Conservation (phyloP, 2,888 invertebrate genomes). For the Tolmerus cingulatus region DNA sequence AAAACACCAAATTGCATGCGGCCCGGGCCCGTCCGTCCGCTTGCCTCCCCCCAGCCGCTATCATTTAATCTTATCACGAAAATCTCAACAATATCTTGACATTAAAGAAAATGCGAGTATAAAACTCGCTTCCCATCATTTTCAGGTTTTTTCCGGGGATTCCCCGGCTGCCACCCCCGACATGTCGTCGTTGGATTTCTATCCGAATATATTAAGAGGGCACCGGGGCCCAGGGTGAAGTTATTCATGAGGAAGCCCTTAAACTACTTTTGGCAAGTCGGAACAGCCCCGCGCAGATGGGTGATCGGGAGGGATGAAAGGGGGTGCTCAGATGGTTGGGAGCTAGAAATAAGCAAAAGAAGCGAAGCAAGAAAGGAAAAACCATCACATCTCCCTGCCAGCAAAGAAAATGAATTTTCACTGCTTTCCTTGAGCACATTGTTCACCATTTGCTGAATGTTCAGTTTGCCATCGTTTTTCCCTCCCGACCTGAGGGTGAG, state of each 20-base stretch:
- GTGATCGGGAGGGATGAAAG: neutral
- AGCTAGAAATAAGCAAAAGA: neutral
- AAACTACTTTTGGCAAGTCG: slow-evolving; percentile 52
- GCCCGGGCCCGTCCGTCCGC: neutral
- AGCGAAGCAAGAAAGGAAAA: slow-evolving; percentile 9
- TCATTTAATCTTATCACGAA: slow-evolving; percentile 40
- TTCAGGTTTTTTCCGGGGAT: neutral
- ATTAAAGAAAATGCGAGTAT: slow-evolving; percentile 40
- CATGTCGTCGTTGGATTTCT: slow-evolving; percentile 20
- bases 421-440: slow-evolving; percentile 40
- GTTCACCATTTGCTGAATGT: slow-evolving; percentile 40
- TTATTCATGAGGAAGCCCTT: slow-evolving; percentile 47
- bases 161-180: neutral
- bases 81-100: slow-evolving; percentile 41
- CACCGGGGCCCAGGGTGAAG: slow-evolving; percentile 7
- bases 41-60: neutral
- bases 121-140: slow-evolving; percentile 29
- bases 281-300: slow-evolving; percentile 45
- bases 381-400: slow-evolving; percentile 26
- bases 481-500: neutral
- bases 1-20: slow-evolving; percentile 35
- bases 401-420: slow-evolving; percentile 40
- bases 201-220: slow-evolving; percentile 33
- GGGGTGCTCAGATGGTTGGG: neutral
- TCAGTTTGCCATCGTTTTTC: slow-evolving; percentile 39